Base-by-base conservation (phyloP, 2,888 invertebrate species). In the Drosophila lacicola region DNA sequence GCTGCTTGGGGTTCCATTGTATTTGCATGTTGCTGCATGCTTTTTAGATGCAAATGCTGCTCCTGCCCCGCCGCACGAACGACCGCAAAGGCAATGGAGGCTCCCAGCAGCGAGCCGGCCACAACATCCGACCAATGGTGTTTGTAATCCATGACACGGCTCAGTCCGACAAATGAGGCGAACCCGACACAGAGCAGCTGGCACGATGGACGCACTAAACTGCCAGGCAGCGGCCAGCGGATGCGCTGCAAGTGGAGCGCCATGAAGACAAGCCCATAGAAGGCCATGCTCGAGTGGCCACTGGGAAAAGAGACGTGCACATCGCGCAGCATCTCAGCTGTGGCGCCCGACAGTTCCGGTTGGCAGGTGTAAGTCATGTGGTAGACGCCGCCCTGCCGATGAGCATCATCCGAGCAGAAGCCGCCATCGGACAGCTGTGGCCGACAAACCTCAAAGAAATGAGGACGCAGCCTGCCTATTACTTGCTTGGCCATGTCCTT, bases 121-220 rank as follows among this genome's bases (percentile, higher is more conserved):
- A 98, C 93, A 4, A 98, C 98, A 93, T 99, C 99, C 91, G 97
- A 98, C 97, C 98, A 98, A 91, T 99, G 98, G 93, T 99, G 99
- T 92, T 98, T 98, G 94, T 98, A 97, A 93, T 99, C 97, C 9
- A 97, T 97, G 46, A 99, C 95, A 54, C 99, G 94, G 68, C 97
- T 96, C 93, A 98, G 94, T 49, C 96, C 95, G 4, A 97, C 97
- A 92, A 95, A 97, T 94, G 96, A 95, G 37, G 98, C 96, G 91
- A 96, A 92, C 90, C 95, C 93, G 73, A 98, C 92, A 58, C 96
- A 95, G 14, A 95, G 77, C 90, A 96, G 95, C 93, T 99, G 98
- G 56, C 81, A 44, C 36, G 79, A n/a, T 10, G 80, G 70, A 10
- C 78, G 67, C 56, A 86, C 42, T 33, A 86, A 39, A 36, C 68